Conservation (phyloP, 2,113 vertebrate genomes). For the Anas platyrhynchos region DNA sequence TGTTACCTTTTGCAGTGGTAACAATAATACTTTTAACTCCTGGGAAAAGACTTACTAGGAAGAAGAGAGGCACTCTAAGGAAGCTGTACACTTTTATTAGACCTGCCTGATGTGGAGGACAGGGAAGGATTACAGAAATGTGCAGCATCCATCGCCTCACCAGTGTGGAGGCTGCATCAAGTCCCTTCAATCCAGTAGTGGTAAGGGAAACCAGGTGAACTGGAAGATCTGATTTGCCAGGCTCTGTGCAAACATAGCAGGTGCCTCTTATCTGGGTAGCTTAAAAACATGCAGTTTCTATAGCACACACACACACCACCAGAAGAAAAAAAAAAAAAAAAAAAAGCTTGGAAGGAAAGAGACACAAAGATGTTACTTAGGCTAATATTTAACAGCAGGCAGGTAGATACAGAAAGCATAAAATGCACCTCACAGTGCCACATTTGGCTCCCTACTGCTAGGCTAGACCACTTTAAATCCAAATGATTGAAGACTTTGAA, state of each 20-base stretch:
- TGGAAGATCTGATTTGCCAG: not conserved
- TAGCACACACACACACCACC: not conserved
- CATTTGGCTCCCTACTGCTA: not conserved
- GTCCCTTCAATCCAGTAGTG: not conserved
- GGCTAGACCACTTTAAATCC: not conserved
- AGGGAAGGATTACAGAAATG: not conserved
- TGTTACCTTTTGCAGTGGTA: not conserved
- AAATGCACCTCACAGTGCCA: not conserved
- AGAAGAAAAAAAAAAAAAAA: not conserved
- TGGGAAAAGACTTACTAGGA: not conserved
- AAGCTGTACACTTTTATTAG: not conserved
- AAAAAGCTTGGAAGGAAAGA: not conserved
- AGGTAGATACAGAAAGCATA: not conserved
- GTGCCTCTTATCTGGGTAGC: not conserved
- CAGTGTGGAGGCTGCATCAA: not conserved
- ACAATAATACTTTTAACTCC: not conserved
- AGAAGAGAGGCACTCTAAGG: not conserved
- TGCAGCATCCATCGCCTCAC: not conserved
- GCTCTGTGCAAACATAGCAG: not conserved
- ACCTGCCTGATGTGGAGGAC: not conserved
- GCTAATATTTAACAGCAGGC: not conserved
- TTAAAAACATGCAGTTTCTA: constrained; percentile 1
- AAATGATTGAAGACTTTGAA: not conserved
- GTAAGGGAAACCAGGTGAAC: constrained; percentile 14
- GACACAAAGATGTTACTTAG: not conserved